phyloP scores from a whole-genome alignment of 2,888 invertebrate species.

The Therioaphis trifolii region DNA sequence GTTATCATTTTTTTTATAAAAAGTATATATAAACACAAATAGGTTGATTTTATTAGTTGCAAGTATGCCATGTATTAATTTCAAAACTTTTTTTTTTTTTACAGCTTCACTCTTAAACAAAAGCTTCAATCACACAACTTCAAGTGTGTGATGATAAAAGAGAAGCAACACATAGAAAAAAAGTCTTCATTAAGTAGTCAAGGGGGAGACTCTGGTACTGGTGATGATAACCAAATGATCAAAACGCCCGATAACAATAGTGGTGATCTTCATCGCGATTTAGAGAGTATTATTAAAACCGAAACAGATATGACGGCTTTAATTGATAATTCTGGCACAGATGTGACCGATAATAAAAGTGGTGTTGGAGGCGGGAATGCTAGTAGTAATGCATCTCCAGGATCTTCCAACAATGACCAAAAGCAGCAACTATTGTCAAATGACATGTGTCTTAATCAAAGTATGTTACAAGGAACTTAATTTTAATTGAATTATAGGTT shows the following conservation, averaged over 20 bases:
- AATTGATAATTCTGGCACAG: slow-evolving; percentile 32
- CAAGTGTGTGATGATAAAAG: slow-evolving; percentile 56
- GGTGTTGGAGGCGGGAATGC: slow-evolving; percentile 40
- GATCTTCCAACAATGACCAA: slow-evolving; percentile 42
- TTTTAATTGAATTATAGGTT: slow-evolving; percentile 8
- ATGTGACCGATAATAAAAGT: slow-evolving; percentile 34
- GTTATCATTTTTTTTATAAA: too few species aligned
- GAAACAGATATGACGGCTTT: slow-evolving; percentile 54
- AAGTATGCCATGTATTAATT: too few species aligned
- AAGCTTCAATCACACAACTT: slow-evolving; percentile 8
- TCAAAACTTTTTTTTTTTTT: slow-evolving; percentile 14
- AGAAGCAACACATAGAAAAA: slow-evolving; percentile 48
- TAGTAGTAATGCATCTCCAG: slow-evolving; percentile 41
- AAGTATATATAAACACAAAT: too few species aligned
- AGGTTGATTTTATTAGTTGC: too few species aligned
- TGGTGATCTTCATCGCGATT: slow-evolving; percentile 46
- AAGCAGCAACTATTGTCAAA: slow-evolving; percentile 50
- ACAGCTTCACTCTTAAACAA: neutral
- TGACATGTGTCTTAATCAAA: slow-evolving; percentile 44
- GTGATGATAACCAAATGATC: slow-evolving; percentile 57
- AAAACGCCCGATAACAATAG: slow-evolving; percentile 50
- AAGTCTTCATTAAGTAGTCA: slow-evolving; percentile 35
- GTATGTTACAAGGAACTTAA: slow-evolving; percentile 10
- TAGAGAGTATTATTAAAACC: slow-evolving; percentile 50
- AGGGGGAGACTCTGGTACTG: slow-evolving; percentile 13